Percentiles rank a stretch among this genome's conserved stretches.
Conservation (phyloP, 2,113 vertebrate genomes). For the Tautogolabrus adspersus region DNA sequence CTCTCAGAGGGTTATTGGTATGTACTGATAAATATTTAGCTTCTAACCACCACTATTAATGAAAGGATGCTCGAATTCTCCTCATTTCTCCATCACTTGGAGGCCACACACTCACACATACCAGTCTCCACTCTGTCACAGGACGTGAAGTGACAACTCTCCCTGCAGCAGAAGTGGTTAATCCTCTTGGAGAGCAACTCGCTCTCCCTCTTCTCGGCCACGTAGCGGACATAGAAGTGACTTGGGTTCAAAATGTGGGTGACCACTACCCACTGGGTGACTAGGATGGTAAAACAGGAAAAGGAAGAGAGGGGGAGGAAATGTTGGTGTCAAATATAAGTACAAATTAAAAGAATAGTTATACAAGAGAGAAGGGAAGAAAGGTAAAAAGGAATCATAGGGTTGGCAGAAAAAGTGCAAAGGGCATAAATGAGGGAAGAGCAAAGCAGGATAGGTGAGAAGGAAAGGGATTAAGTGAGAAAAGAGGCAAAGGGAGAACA, state of each 20-base stretch:
- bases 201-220: constrained; percentile 81
- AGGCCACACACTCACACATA: constrained; percentile 59
- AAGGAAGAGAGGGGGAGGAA: neutral
- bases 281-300: constrained; percentile 23
- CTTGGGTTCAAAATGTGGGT: constrained; percentile 89
- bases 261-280: constrained; percentile 85
- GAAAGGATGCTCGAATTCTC: too few species aligned
- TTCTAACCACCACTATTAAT: too few species aligned
- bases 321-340: neutral
- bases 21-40: too few species aligned
- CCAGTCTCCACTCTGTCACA: constrained; percentile 86
- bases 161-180: constrained; percentile 76
- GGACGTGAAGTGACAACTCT: constrained; percentile 69
- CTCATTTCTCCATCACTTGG: too few species aligned
- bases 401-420: too few species aligned
- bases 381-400: too few species aligned
- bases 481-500: too few species aligned
- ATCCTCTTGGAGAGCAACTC: constrained; percentile 83
- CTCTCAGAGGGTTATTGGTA: too few species aligned
- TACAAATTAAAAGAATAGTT: too few species aligned
- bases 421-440: neutral
- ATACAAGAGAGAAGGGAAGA: too few species aligned
- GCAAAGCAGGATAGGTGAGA: too few species aligned
- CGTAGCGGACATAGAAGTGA: constrained; percentile 90
- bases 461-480: too few species aligned